These are phyloP conservation scores for Brachypteracias leptosomus DNA, from an alignment of 2,113 vertebrate species.

Conservation along the genomic window DNA sequence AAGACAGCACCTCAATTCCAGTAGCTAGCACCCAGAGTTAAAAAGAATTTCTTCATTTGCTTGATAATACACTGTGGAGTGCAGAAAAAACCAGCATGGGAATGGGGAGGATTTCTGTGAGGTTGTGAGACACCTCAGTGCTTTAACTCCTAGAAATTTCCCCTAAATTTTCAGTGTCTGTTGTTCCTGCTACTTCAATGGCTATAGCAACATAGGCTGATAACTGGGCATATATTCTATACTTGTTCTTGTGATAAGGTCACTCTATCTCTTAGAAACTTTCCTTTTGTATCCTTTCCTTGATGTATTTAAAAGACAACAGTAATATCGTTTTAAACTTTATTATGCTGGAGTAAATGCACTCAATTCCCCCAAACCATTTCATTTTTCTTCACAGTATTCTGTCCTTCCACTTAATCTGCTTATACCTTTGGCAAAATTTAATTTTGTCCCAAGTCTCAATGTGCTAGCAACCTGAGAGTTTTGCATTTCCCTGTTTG, in stretches of 20 bases:
- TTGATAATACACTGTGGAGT: not conserved
- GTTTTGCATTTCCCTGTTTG: not conserved
- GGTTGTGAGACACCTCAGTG: not conserved
- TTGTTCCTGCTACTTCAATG: not conserved
- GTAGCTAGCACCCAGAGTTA: not conserved
- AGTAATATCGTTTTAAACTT: not conserved
- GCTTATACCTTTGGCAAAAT: not conserved
- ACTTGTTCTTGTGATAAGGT: not conserved
- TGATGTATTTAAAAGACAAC: not conserved
- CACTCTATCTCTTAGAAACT: not conserved
- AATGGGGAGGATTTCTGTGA: not conserved
- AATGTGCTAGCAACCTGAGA: not conserved
- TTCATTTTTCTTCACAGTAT: not conserved
- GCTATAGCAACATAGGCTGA: not conserved
- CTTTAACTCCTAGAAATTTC: not conserved
- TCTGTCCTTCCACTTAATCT: not conserved
- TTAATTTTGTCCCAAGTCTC: not conserved
- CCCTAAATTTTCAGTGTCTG: not conserved
- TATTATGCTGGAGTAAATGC: not conserved
- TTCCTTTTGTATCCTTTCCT: not conserved
- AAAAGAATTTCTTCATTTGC: not conserved
- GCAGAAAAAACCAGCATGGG: rapidly evolving
- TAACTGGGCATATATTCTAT: not conserved
- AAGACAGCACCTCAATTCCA: not conserved
- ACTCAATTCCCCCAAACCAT: rapidly evolving